Conservation (phyloP, 30 jellyfish, hydroid and myxozoan genomes). For the Turritopsis rubra region DNA sequence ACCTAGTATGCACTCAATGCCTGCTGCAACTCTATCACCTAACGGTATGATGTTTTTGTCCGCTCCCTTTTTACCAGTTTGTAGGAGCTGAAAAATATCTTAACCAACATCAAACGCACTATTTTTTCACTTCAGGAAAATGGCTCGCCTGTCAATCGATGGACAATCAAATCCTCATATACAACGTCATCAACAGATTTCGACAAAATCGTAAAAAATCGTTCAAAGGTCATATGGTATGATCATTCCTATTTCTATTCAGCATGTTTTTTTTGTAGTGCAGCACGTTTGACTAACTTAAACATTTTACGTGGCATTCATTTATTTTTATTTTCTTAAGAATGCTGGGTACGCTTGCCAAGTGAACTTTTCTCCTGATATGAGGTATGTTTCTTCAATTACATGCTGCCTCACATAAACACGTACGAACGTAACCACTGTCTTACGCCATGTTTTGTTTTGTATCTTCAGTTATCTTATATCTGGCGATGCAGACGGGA, state of each 20-base stretch:
- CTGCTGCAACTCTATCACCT: constrained; percentile 90
- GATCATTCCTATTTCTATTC: not conserved
- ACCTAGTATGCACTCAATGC: constrained; percentile 98
- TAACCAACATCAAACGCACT: not conserved
- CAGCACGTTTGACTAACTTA: not conserved
- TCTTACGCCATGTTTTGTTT: not conserved
- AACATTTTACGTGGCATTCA: too few relatives aligned
- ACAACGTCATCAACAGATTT: constrained; percentile 66
- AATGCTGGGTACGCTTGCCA: constrained; percentile 98
- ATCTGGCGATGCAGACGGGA: constrained; percentile 99
- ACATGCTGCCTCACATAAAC: not conserved
- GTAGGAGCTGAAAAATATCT: not conserved
- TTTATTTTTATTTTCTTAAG: constrained; percentile 23
- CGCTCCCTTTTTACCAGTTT: not conserved
- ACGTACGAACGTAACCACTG: not conserved
- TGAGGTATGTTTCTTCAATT: constrained; percentile 46
- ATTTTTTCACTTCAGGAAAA: constrained; percentile 39
- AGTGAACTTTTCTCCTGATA: constrained; percentile 95
- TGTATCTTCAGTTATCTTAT: constrained; percentile 51
- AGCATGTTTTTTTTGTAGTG: not conserved
- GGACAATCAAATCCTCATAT: constrained; percentile 91
- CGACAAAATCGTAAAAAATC: constrained; percentile 80
- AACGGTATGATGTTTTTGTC: constrained; percentile 42
- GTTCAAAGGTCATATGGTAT: constrained; percentile 96
- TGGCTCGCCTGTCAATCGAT: constrained; percentile 98